phyloP scores from a whole-genome alignment of 2,113 vertebrate genomes.

The Callaeas wilsoni region DNA sequence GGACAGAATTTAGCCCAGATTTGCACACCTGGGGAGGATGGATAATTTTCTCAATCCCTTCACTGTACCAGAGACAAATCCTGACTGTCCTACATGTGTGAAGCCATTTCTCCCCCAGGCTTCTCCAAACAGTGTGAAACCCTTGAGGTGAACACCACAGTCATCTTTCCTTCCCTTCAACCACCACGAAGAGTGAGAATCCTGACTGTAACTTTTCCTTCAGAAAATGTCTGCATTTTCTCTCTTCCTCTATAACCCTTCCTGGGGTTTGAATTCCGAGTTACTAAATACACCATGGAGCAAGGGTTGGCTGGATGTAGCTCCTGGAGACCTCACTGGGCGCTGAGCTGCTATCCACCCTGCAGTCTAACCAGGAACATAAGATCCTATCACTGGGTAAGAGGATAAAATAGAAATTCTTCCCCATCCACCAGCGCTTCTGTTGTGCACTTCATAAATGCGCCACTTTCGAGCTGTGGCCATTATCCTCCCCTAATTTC shows the following conservation, averaged over 20 bases:
- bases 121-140: background rate
- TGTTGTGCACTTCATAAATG: constrained; percentile 20
- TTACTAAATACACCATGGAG: background rate
- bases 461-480: background rate
- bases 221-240: background rate
- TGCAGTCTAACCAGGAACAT: background rate
- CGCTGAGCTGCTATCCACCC: background rate
- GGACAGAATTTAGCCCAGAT: background rate
- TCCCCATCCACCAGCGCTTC: background rate
- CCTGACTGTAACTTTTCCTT: background rate
- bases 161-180: background rate
- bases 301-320: background rate
- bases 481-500: constrained; percentile 33
- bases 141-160: background rate
- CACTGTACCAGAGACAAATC: background rate
- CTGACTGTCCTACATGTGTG: background rate
- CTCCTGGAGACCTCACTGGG: background rate
- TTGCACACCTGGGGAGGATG: background rate
- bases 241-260: background rate
- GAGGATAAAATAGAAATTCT: constrained; percentile 9
- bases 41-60: background rate
- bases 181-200: background rate
- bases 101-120: background rate
- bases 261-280: background rate
- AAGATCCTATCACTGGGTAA: background rate